Evolutionary conservation across 2,797 vertebrate genomes (phyloP), one percentile per base, ranked within the genome.

Genomic region (Thripadectes ignobilis): DNA sequence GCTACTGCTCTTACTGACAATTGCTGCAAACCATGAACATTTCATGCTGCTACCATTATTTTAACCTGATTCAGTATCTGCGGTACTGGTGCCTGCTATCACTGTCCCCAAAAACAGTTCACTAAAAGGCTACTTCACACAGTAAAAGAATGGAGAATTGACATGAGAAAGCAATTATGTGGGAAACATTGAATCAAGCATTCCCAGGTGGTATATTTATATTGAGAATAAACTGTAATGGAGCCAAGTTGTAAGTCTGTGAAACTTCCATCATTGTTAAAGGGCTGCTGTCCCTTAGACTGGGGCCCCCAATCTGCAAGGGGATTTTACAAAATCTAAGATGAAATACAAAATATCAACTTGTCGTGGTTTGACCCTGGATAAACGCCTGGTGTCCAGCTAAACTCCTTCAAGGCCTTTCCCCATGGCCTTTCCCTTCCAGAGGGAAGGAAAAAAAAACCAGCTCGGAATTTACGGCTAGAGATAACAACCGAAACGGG

Each of bases 171-270:
- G 96, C 79, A 97, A 97, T 97, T 96, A 93, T 66, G 86, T 94
- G 96, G 95, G 97, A 96, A 96, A 87, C 92, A 58, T 63, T 83
- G 89, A 84, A 89, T 93, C 91, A 86, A 80, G 57, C 95, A 79
- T 96, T 97, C 97, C 97, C 97, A 95, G 93, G 89, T 95, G 97
- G 90, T 96, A 95, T 92, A 89, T 97, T 96, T 97, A 96, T 95
- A 78, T 71, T 88, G 92, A 95, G 96, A 92, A 63, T 86, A 86
- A 96, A 95, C 88, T 92, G 75, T 96, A 88, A 73, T 52, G 36
- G 88, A 97, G 96, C 96, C 93, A 94, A 83, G 74, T 41, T 95
- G 69, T 89, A 97, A 96, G 81, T 93, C 91, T 93, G 85, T 86
- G 88, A 80, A 96, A 91, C 82, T 85, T 96, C 95, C 90, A 85